Conservation (phyloP, 1,140 invertebrate genomes). For the Drosophila tani region DNA sequence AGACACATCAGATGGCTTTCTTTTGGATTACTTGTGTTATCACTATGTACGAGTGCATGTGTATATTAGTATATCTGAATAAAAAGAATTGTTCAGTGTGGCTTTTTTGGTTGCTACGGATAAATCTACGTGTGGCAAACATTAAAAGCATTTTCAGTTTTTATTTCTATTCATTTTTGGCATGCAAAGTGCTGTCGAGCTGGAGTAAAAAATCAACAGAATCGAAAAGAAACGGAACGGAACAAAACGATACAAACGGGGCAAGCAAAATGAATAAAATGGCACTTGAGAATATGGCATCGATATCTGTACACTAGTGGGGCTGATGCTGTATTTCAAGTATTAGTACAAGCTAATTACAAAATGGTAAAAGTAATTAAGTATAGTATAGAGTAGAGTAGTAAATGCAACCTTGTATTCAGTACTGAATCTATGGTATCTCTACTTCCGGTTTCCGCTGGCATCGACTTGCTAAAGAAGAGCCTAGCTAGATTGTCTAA, state of each 20-base stretch:
- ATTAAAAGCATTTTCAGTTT: constrained; percentile 54
- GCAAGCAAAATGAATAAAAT: constrained; percentile 37
- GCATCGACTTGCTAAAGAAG: constrained; percentile 87
- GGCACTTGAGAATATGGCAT: constrained; percentile 34
- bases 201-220: constrained; percentile 28
- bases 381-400: constrained; percentile 49
- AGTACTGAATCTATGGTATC: constrained; percentile 85
- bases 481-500: constrained; percentile 88
- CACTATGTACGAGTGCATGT: constrained; percentile 32
- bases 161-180: constrained; percentile 40
- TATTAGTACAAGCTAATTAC: constrained; percentile 44
- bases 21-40: constrained; percentile 36
- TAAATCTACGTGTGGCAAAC: constrained; percentile 53
- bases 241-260: constrained; percentile 17
- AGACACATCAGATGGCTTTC: constrained; percentile 26
- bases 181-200: constrained; percentile 74
- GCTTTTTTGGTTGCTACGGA: constrained; percentile 15
- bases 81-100: constrained; percentile 38
- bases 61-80: constrained; percentile 20
- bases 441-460: constrained; percentile 86
- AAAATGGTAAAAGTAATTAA: constrained; percentile 38
- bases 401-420: constrained; percentile 84
- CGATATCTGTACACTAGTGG: constrained; percentile 48
- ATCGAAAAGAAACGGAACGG: constrained; percentile 22
- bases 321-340: constrained; percentile 37